Evolutionary conservation across 1,140 invertebrate genomes (phyloP), one percentile per base, ranked within the genome.

Genomic region (Colletes gigas): DNA sequence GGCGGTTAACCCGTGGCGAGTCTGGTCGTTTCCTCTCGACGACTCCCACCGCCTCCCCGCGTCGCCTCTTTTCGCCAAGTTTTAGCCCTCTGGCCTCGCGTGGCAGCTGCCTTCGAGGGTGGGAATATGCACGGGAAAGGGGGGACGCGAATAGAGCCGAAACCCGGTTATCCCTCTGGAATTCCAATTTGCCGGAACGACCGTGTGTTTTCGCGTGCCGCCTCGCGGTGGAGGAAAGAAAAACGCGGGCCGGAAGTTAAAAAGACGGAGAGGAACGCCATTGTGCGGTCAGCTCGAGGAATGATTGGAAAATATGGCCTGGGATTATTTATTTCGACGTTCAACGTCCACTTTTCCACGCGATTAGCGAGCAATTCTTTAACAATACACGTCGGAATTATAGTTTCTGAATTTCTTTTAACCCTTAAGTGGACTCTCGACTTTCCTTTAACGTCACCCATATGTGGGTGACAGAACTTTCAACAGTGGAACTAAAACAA

Each of bases 81-180:
- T 67, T 67, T 12, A 44, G 57, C 14, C 15, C 2, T 57, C 41
- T 7, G 14, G 3, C 39, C 21, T 6, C 41, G n/a, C 10, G n/a
- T 6, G n/a, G 44, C 55, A 19, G 39, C 4, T 21, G 7, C 2
- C 41, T 30, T 30, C 30, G 30, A 30, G 30, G 30, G 30, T 30
- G 2, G 52, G 39, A 59, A 76, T 76, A 76, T 68, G 63, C 63
- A n/a, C 41, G 62, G 19, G 57, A 30, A 67, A 55, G 50, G 4
- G 14, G 52, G 50, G 10, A 67, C 30, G 19, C 41, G 75, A 70
- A 71, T 78, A 60, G 57, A 60, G 67, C 41, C 54, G 75, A 52
- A 71, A 78, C 67, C 41, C 75, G 59, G 68, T 71, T 78, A 71
- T 78, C 67, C 68, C 47, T 44, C 57, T 62, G 76, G 76, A 78